Evolutionary conservation across 1,140 invertebrate genomes (phyloP).

Genomic region (Mizuhopecten yessoensis): DNA sequence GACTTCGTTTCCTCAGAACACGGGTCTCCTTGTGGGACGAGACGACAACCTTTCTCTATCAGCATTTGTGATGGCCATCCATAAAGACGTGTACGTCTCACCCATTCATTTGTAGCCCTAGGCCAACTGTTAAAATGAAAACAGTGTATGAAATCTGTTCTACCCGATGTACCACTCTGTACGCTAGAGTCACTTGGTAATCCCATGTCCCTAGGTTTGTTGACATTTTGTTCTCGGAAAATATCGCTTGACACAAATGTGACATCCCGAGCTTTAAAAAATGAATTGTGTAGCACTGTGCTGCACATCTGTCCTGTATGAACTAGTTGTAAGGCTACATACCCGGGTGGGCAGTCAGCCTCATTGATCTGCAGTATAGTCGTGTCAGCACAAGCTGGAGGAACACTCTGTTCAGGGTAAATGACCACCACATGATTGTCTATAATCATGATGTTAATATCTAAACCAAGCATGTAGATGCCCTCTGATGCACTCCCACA

Average conservation of each 20-base stretch:
- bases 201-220: not conserved
- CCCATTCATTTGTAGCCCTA: slow-evolving; percentile 47
- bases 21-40: slow-evolving; percentile 30
- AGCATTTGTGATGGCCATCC: slow-evolving; percentile 50
- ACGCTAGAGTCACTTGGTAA: not conserved
- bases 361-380: not conserved
- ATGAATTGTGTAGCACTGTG: not conserved
- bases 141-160: too few species aligned
- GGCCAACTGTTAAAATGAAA: slow-evolving; percentile 41
- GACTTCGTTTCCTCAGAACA: too few species aligned
- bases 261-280: not conserved
- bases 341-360: not conserved
- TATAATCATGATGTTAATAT: slow-evolving; percentile 25
- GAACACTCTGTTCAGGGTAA: not conserved
- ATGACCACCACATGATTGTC: not conserved
- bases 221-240: not conserved
- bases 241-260: not conserved
- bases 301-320: not conserved
- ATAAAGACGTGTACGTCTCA: not conserved
- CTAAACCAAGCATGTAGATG: not conserved
- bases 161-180: too few species aligned
- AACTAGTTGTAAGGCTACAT: not conserved
- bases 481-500: slow-evolving; percentile 9
- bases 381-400: not conserved
- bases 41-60: slow-evolving; percentile 42